These are phyloP conservation scores for Benthosema pterotum DNA, from an alignment of 2,797 vertebrate species.

Conservation along the genomic window DNA sequence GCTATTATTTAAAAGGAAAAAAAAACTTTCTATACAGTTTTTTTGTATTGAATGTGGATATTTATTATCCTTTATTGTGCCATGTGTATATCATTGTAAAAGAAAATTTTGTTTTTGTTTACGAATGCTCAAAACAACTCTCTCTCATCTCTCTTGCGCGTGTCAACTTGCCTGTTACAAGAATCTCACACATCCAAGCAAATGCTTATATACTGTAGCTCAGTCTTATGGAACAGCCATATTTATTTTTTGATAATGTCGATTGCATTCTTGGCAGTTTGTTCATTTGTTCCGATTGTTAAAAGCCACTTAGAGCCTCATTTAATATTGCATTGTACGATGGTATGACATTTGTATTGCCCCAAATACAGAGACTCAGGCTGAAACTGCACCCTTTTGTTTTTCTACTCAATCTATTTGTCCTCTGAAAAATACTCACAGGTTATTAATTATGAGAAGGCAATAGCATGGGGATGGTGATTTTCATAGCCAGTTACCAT, in stretches of 20 bases:
- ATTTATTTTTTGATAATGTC: too few species aligned
- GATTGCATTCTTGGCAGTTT: too few species aligned
- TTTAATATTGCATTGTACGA: too few species aligned
- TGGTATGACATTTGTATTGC: too few species aligned
- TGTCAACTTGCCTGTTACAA: constrained; percentile 29
- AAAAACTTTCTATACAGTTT: constrained; percentile 60
- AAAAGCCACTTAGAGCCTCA: too few species aligned
- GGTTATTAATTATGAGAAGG: constrained; percentile 9
- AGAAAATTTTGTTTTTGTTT: constrained; percentile 59
- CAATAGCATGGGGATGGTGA: constrained; percentile 5
- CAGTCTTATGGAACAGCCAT: too few species aligned
- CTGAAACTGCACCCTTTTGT: too few species aligned
- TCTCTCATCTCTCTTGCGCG: constrained; percentile 16
- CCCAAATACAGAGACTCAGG: too few species aligned
- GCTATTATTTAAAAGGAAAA: constrained; percentile 41
- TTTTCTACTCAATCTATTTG: constrained; percentile 28
- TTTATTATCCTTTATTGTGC: constrained; percentile 73
- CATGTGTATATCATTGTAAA: constrained; percentile 69
- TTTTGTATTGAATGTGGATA: constrained; percentile 71
- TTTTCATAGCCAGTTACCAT: constrained; percentile 2
- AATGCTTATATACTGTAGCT: background rate
- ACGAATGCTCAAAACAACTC: constrained; percentile 44
- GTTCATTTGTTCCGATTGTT: too few species aligned
- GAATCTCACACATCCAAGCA: constrained; percentile 47
- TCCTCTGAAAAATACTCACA: constrained; percentile 1